Conservation (phyloP, 1,140 invertebrate species). For the Meloidogyne hapla region DNA sequence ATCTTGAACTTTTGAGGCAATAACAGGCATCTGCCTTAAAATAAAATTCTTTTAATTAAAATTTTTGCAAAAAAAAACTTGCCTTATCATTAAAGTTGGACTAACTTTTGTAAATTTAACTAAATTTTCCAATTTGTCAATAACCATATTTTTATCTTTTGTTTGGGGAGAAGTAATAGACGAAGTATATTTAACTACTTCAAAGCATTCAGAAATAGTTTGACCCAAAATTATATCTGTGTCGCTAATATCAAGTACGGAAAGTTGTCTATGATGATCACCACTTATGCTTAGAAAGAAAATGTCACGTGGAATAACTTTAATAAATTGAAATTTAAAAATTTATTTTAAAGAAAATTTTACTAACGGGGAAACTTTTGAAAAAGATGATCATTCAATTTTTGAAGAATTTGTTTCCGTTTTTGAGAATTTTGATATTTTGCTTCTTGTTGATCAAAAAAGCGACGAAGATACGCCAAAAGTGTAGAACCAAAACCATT, state of each 20-base stretch:
- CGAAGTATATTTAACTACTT: not conserved
- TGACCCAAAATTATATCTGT: not conserved
- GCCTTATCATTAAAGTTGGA: not conserved
- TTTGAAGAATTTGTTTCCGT: slow-evolving; percentile 1
- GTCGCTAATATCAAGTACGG: not conserved
- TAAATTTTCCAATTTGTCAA: not conserved
- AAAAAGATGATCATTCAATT: not conserved
- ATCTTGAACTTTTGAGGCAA: not conserved
- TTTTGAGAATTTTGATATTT: not conserved
- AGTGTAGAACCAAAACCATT: not conserved
- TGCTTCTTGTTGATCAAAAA: not conserved
- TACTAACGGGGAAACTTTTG: not conserved
- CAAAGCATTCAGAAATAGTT: slow-evolving; percentile 6
- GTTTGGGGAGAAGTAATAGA: not conserved
- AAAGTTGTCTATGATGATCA: not conserved
- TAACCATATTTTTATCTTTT: not conserved
- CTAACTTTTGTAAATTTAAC: not conserved
- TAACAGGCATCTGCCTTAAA: not conserved
- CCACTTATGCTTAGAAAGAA: not conserved
- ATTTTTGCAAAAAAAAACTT: not conserved
- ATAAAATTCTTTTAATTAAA: not conserved
- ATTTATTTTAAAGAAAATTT: not conserved
- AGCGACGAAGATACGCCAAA: not conserved
- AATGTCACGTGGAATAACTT: not conserved
- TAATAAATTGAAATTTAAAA: not conserved